Base-by-base conservation (phyloP, 2,888 invertebrate genomes). In the Malthinus flaveolus region DNA sequence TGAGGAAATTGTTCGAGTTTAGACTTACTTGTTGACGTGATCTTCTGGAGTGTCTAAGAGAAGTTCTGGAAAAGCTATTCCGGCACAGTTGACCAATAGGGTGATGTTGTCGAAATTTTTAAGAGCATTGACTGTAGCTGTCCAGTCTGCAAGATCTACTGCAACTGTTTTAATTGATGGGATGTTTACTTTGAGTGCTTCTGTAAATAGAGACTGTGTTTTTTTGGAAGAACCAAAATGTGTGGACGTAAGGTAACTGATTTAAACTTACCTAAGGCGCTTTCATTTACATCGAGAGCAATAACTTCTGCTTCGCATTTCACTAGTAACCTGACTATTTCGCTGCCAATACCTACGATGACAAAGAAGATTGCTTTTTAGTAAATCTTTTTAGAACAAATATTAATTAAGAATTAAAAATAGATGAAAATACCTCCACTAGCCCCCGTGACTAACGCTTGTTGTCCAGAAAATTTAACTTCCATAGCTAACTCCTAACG, bases 81-180 rank as follows among this genome's bases (percentile, higher is more conserved):
- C 96, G 1, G 96, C 96, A 82, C 95, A 96, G 72, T 97, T 97
- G 0, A 97, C 94, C 23, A 96, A 77, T 4, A 92, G 84, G 78
- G 97, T 90, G 64, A 95, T 84, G 0, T 86, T 86, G 15, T 89
- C 81, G 35, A 86, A 80, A 65, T 82, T 80, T 50, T 78, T 64
- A 0, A 91, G 72, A 0, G 80, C 84, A 59, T 81, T 75, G 58
- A 86, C 83, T 0, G 93, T 89, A 59, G 82, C 83, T 1, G 87
- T 80, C 94, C 95, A 95, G 72, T 93, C 82, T 4, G 80, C 78
- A 23, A 96, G 73, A 75, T 96, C 92, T 0, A 89, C 85, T 51
- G 84, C 81, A 9, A 93, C 79, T 1, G 84, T 85, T 66, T 86
- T 81, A 52, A 93, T 87, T 3, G 80, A 80, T 9, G 87, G 84